Percentiles rank a stretch among this genome's conserved stretches.
phyloP scores from a whole-genome alignment of 2,113 vertebrate genomes.

The Mastomys natalensis region DNA sequence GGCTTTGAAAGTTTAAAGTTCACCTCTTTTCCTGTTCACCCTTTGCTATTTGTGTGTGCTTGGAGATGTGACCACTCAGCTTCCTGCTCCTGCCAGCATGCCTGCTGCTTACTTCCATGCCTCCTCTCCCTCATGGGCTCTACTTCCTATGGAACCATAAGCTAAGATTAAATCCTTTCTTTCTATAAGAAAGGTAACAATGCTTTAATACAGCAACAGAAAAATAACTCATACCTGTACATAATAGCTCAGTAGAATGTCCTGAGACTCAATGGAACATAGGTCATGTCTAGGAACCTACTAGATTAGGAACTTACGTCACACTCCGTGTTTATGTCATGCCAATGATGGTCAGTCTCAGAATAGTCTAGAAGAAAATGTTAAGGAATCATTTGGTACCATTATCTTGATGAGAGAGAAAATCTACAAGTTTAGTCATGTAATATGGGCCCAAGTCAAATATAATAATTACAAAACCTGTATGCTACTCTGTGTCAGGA shows the following conservation, averaged over 20 bases:
- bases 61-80: background rate
- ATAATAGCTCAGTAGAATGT: background rate
- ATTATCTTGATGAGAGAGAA: background rate
- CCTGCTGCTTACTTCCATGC: background rate
- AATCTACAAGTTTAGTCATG: background rate
- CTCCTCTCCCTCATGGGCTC: no score
- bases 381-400: background rate
- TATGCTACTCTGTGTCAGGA: background rate
- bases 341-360: background rate
- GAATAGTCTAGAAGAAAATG: background rate
- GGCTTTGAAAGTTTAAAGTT: background rate
- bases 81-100: background rate
- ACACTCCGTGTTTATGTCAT: background rate
- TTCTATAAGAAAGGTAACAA: no score
- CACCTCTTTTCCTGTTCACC: background rate
- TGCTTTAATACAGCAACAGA: background rate
- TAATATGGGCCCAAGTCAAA: background rate
- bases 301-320: no score
- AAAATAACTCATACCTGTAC: background rate
- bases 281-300: background rate
- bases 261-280: background rate
- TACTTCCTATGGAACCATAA: background rate
- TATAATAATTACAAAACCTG: background rate
- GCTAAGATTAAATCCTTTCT: background rate
- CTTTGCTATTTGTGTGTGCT: background rate